A percentile compares a stretch with the other conserved stretches of the same genome.
Evolutionary conservation across 2,797 vertebrate genomes (phyloP).

Genomic region (Lepus oiostolus): DNA sequence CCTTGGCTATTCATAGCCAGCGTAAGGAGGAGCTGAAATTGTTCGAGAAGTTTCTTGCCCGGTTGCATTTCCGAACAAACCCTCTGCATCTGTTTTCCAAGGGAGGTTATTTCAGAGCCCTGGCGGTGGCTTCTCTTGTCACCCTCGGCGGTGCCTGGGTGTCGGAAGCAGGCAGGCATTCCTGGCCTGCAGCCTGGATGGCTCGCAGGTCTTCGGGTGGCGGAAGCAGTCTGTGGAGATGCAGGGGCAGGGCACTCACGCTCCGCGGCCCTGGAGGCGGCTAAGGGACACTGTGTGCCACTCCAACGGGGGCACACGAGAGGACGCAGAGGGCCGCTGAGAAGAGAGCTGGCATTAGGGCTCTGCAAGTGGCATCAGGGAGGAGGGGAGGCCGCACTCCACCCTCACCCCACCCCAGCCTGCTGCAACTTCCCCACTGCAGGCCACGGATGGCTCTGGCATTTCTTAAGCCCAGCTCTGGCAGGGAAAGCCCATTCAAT

Average conservation of each 20-base stretch:
- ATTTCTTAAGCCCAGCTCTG: slow-evolving; percentile 80
- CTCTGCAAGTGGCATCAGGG: slow-evolving; percentile 71
- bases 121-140: slow-evolving; percentile 24
- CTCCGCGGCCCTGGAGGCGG: not conserved
- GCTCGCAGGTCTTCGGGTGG: not conserved
- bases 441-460: slow-evolving; percentile 76
- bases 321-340: slow-evolving; percentile 19
- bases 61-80: slow-evolving; percentile 68
- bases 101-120: slow-evolving; percentile 22
- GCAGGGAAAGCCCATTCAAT: slow-evolving; percentile 78
- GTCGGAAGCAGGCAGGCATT: slow-evolving; percentile 50
- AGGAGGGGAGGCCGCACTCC: not conserved
- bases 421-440: slow-evolving; percentile 39
- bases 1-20: slow-evolving; percentile 73
- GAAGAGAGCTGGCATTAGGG: slow-evolving; percentile 71
- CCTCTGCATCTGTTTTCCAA: slow-evolving; percentile 48
- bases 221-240: not conserved
- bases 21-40: slow-evolving; percentile 73
- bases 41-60: slow-evolving; percentile 70
- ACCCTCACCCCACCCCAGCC: slow-evolving; percentile 16
- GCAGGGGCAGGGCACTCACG: not conserved
- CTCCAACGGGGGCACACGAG: not conserved
- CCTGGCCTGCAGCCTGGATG: not conserved
- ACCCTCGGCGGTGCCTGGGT: not conserved
- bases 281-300: not conserved